A percentile compares a stretch with the other conserved stretches of the same genome.
These are phyloP conservation scores for Liodrosophila aerea DNA, from an alignment of 2,888 invertebrate genomes.

Conservation along the genomic window DNA sequence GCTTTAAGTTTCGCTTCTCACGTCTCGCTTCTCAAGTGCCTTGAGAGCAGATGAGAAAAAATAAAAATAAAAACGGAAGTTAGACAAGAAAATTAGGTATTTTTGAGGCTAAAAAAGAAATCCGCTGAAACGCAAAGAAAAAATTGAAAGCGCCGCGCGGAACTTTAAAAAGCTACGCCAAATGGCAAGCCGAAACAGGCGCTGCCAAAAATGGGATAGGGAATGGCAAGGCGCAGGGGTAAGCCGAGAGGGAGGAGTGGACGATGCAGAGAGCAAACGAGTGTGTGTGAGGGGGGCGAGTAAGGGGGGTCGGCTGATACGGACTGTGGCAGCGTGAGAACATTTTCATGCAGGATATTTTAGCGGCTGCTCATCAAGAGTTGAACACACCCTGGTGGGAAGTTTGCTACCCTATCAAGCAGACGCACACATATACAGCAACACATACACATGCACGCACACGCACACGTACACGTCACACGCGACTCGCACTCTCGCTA, in stretches of 20 bases:
- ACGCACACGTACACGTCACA: slow-evolving; percentile 11
- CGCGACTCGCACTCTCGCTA: slow-evolving; percentile 14
- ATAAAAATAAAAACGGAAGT: slow-evolving; percentile 50
- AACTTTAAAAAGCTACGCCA: slow-evolving; percentile 55
- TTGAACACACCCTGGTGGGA: slow-evolving; percentile 78
- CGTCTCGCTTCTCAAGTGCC: neutral
- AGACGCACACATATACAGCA: slow-evolving; percentile 19
- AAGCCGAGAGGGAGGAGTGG: neutral
- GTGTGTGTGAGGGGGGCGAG: neutral
- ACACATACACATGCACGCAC: slow-evolving; percentile 1
- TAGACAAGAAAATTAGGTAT: slow-evolving; percentile 59
- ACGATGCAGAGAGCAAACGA: slow-evolving; percentile 4
- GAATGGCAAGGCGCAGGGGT: neutral
- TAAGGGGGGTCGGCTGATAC: slow-evolving; percentile 4
- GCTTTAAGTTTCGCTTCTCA: slow-evolving; percentile 37
- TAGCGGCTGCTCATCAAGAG: slow-evolving; percentile 70
- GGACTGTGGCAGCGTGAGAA: slow-evolving; percentile 69
- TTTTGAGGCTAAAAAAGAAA: slow-evolving; percentile 40
- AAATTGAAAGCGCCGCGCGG: slow-evolving; percentile 47
- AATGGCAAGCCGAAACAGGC: too few species aligned
- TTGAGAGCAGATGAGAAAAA: too few species aligned
- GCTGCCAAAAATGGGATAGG: slow-evolving; percentile 12
- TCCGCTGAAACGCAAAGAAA: neutral
- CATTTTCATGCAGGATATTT: slow-evolving; percentile 74
- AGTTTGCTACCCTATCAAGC: slow-evolving; percentile 68